A percentile compares a stretch with the other conserved stretches of the same genome.
Conservation (phyloP, 2,113 vertebrate species). For the Phrynosoma blainvillii region DNA sequence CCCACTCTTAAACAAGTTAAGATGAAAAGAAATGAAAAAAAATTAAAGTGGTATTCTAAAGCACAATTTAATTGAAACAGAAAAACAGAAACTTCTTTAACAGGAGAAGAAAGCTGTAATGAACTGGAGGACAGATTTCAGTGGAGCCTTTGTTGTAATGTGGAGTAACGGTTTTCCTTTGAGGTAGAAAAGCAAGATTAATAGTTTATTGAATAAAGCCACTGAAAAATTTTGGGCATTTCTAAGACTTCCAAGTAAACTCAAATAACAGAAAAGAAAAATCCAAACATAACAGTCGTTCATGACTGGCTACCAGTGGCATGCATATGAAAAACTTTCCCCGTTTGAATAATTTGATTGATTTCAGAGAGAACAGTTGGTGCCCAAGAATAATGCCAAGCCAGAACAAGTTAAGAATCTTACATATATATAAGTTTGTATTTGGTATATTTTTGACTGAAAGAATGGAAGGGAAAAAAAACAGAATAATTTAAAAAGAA, state of each 20-base stretch:
- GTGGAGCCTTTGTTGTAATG: background rate
- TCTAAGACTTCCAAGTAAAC: background rate
- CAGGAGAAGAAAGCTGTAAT: background rate
- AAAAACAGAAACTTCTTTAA: background rate
- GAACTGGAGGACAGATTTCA: background rate
- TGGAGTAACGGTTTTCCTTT: background rate
- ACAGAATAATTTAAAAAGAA: background rate
- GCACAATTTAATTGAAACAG: background rate
- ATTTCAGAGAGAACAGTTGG: background rate
- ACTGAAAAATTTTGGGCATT: background rate
- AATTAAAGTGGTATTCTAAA: background rate
- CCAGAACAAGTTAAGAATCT: background rate
- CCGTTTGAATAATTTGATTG: background rate
- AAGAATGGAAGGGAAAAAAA: accelerated
- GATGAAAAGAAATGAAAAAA: background rate
- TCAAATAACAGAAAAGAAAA: background rate
- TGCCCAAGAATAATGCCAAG: slow-evolving; percentile 5
- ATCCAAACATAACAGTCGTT: background rate
- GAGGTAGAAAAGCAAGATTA: background rate
- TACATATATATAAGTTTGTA: accelerated
- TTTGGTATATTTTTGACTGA: accelerated
- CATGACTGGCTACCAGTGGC: background rate
- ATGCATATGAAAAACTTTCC: background rate
- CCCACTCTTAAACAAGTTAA: background rate
- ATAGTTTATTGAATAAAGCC: background rate